phyloP scores from a whole-genome alignment of 1,140 invertebrate species.

The Drosophila gunungcola region DNA sequence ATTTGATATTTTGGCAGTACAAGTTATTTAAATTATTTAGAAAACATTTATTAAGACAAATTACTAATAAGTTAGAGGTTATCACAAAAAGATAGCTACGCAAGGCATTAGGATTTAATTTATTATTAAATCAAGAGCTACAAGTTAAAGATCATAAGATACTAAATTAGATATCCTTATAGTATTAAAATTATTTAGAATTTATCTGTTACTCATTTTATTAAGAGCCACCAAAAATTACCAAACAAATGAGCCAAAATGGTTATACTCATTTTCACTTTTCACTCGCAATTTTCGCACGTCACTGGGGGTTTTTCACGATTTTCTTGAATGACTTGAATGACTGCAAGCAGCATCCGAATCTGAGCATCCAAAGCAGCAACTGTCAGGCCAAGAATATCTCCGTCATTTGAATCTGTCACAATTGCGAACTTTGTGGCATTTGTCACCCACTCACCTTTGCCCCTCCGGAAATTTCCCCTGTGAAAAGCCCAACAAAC shows the following conservation, averaged over 20 bases:
- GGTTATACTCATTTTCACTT: slow-evolving; percentile 7
- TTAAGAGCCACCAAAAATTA: neutral
- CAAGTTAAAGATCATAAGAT: too few relatives aligned
- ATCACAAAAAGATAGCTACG: too few relatives aligned
- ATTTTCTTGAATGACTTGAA: slow-evolving; percentile 34
- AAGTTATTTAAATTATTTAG: too few relatives aligned
- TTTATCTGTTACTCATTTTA: too few relatives aligned
- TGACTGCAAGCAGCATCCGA: slow-evolving; percentile 24
- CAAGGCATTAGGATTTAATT: too few relatives aligned
- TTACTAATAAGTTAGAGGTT: too few relatives aligned
- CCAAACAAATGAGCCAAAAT: neutral
- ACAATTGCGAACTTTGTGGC: slow-evolving; percentile 27
- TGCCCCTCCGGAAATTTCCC: slow-evolving; percentile 12
- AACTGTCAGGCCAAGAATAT: slow-evolving; percentile 41
- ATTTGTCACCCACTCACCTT: slow-evolving; percentile 59
- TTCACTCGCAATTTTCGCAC: slow-evolving; percentile 7
- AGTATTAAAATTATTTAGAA: too few relatives aligned
- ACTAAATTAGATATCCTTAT: too few relatives aligned
- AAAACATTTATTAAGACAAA: too few relatives aligned
- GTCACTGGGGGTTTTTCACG: slow-evolving; percentile 13
- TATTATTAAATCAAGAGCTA: too few relatives aligned
- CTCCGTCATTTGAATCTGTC: slow-evolving; percentile 40
- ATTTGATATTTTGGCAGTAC: too few relatives aligned
- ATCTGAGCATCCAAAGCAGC: slow-evolving; percentile 33
- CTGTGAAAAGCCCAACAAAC: slow-evolving; percentile 26